Percentiles rank a stretch among this genome's conserved stretches.
Conservation (phyloP, 1,140 invertebrate species). For the Mylabris phalerata region DNA sequence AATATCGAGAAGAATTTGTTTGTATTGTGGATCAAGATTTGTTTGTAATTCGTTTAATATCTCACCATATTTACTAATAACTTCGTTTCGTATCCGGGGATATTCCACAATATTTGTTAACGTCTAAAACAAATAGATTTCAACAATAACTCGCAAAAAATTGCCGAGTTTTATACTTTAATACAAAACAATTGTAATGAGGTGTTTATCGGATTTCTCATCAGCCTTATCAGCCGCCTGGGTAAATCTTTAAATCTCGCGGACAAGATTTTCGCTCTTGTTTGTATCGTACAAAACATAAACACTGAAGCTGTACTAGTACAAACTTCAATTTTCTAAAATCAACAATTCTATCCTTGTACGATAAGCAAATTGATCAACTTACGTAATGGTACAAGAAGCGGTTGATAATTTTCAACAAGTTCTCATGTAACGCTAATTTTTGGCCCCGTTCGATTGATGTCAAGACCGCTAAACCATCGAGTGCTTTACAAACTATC, state of each 20-base stretch:
- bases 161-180: slow-evolving; percentile 22
- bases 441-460: slow-evolving; percentile 26
- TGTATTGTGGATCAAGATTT: slow-evolving; percentile 1
- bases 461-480: slow-evolving; percentile 24
- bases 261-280: slow-evolving; percentile 28
- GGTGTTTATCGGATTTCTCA: slow-evolving; percentile 24
- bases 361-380: neutral
- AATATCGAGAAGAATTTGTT: neutral
- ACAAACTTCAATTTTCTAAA: slow-evolving; percentile 26
- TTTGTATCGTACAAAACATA: slow-evolving; percentile 35
- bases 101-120: slow-evolving; percentile 32
- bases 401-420: slow-evolving; percentile 25
- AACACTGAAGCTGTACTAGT: slow-evolving; percentile 29
- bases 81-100: slow-evolving; percentile 24
- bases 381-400: slow-evolving; percentile 30
- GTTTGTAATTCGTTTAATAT: slow-evolving; percentile 23
- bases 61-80: slow-evolving; percentile 21
- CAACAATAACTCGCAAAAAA: neutral
- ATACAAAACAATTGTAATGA: slow-evolving; percentile 31
- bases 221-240: slow-evolving; percentile 26
- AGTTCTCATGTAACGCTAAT: slow-evolving; percentile 23
- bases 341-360: neutral
- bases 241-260: slow-evolving; percentile 24
- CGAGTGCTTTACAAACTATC: slow-evolving; percentile 18
- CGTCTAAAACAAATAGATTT: slow-evolving; percentile 17